Base-by-base conservation (phyloP, 2,888 invertebrate species). In the Cetonia aurata region DNA sequence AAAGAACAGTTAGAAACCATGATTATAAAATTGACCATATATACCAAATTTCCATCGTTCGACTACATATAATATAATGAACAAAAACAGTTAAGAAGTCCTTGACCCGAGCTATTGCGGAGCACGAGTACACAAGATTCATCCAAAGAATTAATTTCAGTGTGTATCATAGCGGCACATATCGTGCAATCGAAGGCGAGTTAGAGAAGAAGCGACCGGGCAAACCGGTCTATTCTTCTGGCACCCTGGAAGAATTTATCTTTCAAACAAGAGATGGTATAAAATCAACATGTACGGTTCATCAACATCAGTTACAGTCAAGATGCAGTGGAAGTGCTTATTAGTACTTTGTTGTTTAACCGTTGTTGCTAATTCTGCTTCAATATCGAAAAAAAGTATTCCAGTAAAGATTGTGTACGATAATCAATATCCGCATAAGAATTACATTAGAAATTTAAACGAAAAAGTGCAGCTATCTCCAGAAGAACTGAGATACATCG, bases 251-350 rank as follows among this genome's bases (percentile, higher is more conserved):
- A 74, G 69, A 71, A 59, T 71, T 71, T 75, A 74, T 74, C 75
- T 73, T 74, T 76, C 55, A 75, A 75, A 74, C 76, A 77, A 76
- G 78, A 79, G 76, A 71, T 74, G 75, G 76, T 75, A 83, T 83
- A 83, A 83, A 82, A 80, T 81, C 75, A 69, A 75, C 75, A 73
- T 69, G 73, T 78, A 79, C 81, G 80, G 82, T 82, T 83, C 81
- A 83, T 80, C 80, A 82, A 79, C 82, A 80, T 78, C 77, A 83
- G 82, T 83, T 75, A 73, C 71, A 77, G 73, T 68, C 76, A 78
- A 70, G 73, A 80, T 80, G 80, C 75, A 77, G 74, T 77, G 76
- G 60, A 79, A 78, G 79, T 80, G 78, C 74, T 71, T 77, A 72
- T 73, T 77, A 70, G 72, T 77, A 72, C 71, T 79, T 62, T 73